Evolutionary conservation across 2,797 vertebrate genomes (phyloP), one percentile per base, ranked within the genome.

Genomic region (Periparus ater): DNA sequence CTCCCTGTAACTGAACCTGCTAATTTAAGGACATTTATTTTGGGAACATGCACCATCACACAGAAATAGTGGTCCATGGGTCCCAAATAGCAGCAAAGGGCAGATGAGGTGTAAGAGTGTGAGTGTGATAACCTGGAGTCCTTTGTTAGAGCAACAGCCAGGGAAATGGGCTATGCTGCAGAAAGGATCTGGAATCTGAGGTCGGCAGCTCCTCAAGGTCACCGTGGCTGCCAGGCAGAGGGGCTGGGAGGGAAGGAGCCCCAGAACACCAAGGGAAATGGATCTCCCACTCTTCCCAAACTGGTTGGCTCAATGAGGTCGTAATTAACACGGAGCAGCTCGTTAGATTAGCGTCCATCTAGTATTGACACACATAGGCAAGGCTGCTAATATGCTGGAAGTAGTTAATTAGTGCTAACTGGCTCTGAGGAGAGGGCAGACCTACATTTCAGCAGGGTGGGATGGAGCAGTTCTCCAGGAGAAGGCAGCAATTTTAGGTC

Each of bases 11-110:
- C 38, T 3, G 13, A 78, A 72, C 14, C 2, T 4, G 54, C n/a
- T 72, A 77, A 89, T 89, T 94, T 87, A 85, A 94, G 78, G 53
- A 82, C 57, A 22, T 71, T 47, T 91, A 89, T 83, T 94, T 92
- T 38, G 47, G 75, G 79, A 93, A 63, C 53, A 13, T 5, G 34
- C 71, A 63, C 60, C 67, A 79, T 57, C 74, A 29, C 20, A 63
- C 25, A 77, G 53, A 71, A 90, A 90, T 36, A 79, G 83, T 19
- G 45, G 77, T 60, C 40, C 19, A 15, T 9, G 8, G 40, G 74
- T 22, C 77, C 45, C 83, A 67, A 14, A 72, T 1, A 86, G 82
- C 80, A 86, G 68, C 50, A 72, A 60, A 88, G 87, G 79, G 44
- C 70, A 86, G 66, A 57, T 75, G 51, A 81, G 87, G 73, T 67